These are phyloP conservation scores for Drosophila obscura DNA, from an alignment of 1,140 invertebrate species.

Conservation along the genomic window DNA sequence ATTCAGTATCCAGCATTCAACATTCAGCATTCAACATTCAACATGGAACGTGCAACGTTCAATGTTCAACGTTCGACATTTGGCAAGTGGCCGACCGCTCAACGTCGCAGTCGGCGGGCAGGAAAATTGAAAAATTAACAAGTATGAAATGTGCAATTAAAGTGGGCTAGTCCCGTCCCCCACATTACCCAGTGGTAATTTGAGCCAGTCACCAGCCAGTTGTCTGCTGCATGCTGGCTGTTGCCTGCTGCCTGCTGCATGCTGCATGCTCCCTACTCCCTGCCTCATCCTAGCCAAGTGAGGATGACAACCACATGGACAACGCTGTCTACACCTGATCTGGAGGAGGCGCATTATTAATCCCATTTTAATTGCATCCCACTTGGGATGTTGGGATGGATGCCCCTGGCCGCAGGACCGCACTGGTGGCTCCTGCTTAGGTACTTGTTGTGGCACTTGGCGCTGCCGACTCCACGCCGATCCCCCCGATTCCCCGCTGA, in stretches of 20 bases:
- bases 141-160: slow-evolving; percentile 82
- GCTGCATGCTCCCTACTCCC: not conserved
- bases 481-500: slow-evolving; percentile 55
- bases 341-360: slow-evolving; percentile 69
- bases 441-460: slow-evolving; percentile 72
- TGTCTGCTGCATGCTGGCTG: no score
- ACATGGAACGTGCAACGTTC: slow-evolving; percentile 13
- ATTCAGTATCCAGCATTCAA: slow-evolving; percentile 39
- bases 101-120: slow-evolving; percentile 62
- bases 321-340: slow-evolving; percentile 68
- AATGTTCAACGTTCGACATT: slow-evolving; percentile 66
- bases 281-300: slow-evolving; percentile 35
- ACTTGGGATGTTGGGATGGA: slow-evolving; percentile 29
- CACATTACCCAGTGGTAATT: slow-evolving; percentile 56
- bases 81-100: slow-evolving; percentile 66
- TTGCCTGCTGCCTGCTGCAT: no score
- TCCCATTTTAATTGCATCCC: slow-evolving; percentile 76
- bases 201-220: slow-evolving; percentile 22
- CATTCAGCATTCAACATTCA: slow-evolving; percentile 41
- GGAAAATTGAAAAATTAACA: slow-evolving; percentile 82
- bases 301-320: slow-evolving; percentile 60
- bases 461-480: slow-evolving; percentile 23
- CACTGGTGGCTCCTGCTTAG: slow-evolving; percentile 24
- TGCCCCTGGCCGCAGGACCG: not conserved
- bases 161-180: slow-evolving; percentile 49